These are phyloP conservation scores for Lapara coniferarum DNA, from an alignment of 2,888 invertebrate genomes.

Conservation along the genomic window DNA sequence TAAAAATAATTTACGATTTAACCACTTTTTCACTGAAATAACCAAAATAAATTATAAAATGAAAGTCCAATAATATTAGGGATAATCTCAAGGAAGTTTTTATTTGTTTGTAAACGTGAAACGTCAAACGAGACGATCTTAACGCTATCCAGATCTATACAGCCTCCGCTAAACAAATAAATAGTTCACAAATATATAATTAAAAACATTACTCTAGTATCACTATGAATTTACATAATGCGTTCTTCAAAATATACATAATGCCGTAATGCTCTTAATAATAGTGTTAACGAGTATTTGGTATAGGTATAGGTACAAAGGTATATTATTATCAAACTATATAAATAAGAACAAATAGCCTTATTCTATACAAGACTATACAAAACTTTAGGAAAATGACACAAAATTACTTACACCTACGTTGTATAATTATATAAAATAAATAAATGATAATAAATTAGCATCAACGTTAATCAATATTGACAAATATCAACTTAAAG, in stretches of 20 bases:
- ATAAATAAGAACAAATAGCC: constrained; percentile 32
- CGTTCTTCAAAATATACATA: constrained; percentile 49
- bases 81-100: constrained; percentile 68
- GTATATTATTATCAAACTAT: constrained; percentile 28
- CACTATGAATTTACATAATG: constrained; percentile 75
- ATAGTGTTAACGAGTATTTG: constrained; percentile 52
- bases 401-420: constrained; percentile 23
- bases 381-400: constrained; percentile 32
- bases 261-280: constrained; percentile 43
- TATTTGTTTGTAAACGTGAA: constrained; percentile 77
- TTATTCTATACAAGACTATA: constrained; percentile 39
- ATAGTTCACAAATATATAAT: constrained; percentile 75
- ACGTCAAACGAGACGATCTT: constrained; percentile 74
- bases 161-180: constrained; percentile 75
- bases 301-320: constrained; percentile 43
- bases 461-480: constrained; percentile 3
- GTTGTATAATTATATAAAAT: constrained; percentile 10
- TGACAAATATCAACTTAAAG: constrained; percentile 16
- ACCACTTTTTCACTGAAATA: too few species aligned
- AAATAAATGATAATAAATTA: constrained; percentile 12
- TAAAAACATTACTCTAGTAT: constrained; percentile 77
- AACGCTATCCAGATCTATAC: constrained; percentile 61
- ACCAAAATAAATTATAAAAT: constrained; percentile 35
- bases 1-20: not conserved
- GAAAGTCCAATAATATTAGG: constrained; percentile 30